Conservation (phyloP, 2,797 vertebrate species). For the Pseudochaenichthys georgianus region DNA sequence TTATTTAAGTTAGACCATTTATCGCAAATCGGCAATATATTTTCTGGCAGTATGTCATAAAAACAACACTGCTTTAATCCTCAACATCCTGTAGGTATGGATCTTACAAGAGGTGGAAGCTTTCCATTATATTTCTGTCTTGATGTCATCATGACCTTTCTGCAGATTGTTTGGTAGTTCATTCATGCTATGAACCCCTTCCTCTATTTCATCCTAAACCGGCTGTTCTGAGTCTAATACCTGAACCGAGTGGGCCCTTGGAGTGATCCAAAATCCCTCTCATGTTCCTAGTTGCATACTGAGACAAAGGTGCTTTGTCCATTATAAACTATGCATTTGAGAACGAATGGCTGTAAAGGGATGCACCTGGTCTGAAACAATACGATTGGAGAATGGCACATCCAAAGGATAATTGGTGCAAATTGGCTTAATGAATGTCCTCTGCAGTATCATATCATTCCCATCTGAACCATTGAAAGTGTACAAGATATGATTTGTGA, state of each 20-base stretch:
- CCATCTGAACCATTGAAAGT: slow-evolving; percentile 16
- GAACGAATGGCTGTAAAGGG: slow-evolving; percentile 33
- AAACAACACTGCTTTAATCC: slow-evolving; percentile 11
- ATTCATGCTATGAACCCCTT: slow-evolving; percentile 13
- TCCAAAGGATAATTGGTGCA: slow-evolving; percentile 44
- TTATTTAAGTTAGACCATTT: too few relatives aligned
- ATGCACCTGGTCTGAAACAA: slow-evolving; percentile 37
- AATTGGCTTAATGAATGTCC: slow-evolving; percentile 39
- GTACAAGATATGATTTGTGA: slow-evolving; percentile 15
- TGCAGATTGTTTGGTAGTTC: slow-evolving; percentile 13
- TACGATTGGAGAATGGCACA: slow-evolving; percentile 1
- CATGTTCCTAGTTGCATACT: slow-evolving; percentile 25
- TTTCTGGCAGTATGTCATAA: not conserved
- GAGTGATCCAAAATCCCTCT: slow-evolving; percentile 8
- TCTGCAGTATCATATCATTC: slow-evolving; percentile 23
- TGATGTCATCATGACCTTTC: not conserved
- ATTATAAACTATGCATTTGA: slow-evolving; percentile 28
- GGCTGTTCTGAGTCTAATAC: slow-evolving; percentile 1
- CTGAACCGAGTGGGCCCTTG: not conserved
- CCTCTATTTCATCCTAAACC: not conserved
- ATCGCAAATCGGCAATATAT: not conserved
- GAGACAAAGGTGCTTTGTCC: slow-evolving; percentile 28
- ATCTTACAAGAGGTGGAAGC: slow-evolving; percentile 1
- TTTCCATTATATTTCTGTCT: slow-evolving; percentile 6
- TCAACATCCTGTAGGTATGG: not conserved